Evolutionary conservation across 2,797 vertebrate genomes (phyloP).

Genomic region (Xenops minutus): DNA sequence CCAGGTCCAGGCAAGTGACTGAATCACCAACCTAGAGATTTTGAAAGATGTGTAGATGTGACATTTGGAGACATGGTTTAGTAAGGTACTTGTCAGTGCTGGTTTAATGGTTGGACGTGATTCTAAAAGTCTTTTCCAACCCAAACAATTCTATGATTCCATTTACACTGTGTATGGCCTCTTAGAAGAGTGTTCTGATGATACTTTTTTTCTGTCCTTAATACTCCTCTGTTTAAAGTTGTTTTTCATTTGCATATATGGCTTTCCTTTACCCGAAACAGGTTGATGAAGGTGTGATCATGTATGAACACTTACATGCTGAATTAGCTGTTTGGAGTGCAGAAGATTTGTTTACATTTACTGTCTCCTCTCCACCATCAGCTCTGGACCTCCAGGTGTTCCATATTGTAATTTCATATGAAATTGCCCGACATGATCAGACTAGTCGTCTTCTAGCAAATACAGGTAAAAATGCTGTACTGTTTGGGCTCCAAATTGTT

Average conservation of each 20-base stretch:
- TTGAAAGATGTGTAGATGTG: fast-evolving
- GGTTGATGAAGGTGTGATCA: slow-evolving; percentile 82
- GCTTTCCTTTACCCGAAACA: slow-evolving; percentile 53
- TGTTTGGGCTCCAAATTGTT: neutral
- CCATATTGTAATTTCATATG: slow-evolving; percentile 86
- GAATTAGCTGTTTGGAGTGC: slow-evolving; percentile 80
- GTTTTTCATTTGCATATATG: neutral
- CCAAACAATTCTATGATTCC: neutral
- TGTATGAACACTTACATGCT: slow-evolving; percentile 79
- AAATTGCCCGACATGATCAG: slow-evolving; percentile 76
- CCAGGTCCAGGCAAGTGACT: neutral
- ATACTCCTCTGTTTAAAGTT: neutral
- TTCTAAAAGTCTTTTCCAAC: neutral
- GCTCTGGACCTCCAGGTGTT: slow-evolving; percentile 82
- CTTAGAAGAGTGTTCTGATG: neutral
- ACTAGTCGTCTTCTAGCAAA: slow-evolving; percentile 84
- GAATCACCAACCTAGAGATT: neutral
- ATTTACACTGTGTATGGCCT: neutral
- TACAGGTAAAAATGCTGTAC: slow-evolving; percentile 76
- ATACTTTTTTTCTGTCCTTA: neutral
- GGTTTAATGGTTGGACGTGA: neutral
- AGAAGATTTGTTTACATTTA: slow-evolving; percentile 87
- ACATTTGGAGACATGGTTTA: neutral
- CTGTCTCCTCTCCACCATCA: slow-evolving; percentile 81
- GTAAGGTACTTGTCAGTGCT: neutral